Base-by-base conservation (phyloP, 2,113 vertebrate species). In the Corythornis cristatus region DNA sequence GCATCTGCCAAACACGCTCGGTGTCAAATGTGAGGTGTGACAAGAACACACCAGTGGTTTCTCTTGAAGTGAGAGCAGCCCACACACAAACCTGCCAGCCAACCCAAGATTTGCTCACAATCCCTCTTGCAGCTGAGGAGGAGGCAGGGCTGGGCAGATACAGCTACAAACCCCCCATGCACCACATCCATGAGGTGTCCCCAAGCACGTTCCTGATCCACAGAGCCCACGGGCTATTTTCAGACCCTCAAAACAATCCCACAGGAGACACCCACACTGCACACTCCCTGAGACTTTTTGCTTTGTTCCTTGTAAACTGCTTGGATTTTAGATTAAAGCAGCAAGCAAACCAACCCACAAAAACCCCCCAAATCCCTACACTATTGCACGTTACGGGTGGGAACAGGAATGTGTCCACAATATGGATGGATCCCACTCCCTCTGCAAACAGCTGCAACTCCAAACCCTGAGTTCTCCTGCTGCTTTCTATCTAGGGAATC, bases 21-120 rank as follows among this genome's bases (percentile, higher is more conserved):
- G 3, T 12, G 3, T 12, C 31, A 87, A 82, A 53, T 0, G 3
- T 19, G 50, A 0, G 0, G 43, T 31, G 21, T 3, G 16, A 48
- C 20, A 35, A 62, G 71, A 89, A 88, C 21, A 76, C 50, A 17
- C 31, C 3, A n/a, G n/a, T 40, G 89, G 42, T 91, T 79, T 77
- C 79, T 84, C 78, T 68, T 0, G 1, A 71, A n/a, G 66, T 45
- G 7, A 60, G 42, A 58, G 17, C 48, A 65, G 68, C 83, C 73
- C 57, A 58, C 85, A 37, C 6, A n/a, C 3, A 64, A 89, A 88
- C 68, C 33, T 48, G 61, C 33, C 86, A 79, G 72, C 51, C 83
- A 77, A 56, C 56, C 26, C 37, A 37, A 37, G 37, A 37, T 10
- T 37, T 10, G 37, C 37, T 37, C 37, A 37, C 37, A 37, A 37